Conservation (phyloP, 2,888 invertebrate species). For the Metellina segmentata region DNA sequence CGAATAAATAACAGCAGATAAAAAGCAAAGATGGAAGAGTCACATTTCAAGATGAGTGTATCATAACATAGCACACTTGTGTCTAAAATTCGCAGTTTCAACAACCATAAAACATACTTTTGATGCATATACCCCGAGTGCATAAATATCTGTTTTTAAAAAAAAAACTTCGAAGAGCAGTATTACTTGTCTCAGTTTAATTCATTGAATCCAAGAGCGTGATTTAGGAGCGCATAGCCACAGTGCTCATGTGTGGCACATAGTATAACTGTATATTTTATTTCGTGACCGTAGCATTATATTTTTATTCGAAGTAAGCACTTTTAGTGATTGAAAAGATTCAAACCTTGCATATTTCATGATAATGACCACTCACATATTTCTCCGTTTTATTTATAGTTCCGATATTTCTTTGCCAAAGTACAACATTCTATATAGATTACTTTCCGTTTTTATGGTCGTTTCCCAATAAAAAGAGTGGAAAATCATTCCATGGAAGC, state of each 20-base stretch:
- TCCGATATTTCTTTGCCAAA: slow-evolving; percentile 55
- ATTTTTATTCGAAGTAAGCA: slow-evolving; percentile 58
- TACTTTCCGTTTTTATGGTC: slow-evolving; percentile 51
- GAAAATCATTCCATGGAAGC: slow-evolving; percentile 39
- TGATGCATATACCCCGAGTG: neutral
- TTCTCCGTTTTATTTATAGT: slow-evolving; percentile 70
- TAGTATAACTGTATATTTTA: slow-evolving; percentile 53
- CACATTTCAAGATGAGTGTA: neutral
- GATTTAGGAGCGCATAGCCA: slow-evolving; percentile 31
- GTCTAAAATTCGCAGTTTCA: neutral
- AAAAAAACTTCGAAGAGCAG: neutral
- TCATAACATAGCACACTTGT: neutral
- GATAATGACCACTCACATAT: slow-evolving; percentile 67
- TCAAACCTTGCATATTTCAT: slow-evolving; percentile 67
- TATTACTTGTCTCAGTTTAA: slow-evolving; percentile 28
- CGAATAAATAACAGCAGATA: neutral
- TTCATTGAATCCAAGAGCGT: slow-evolving; percentile 39
- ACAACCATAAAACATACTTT: neutral
- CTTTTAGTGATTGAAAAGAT: slow-evolving; percentile 71
- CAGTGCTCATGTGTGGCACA: slow-evolving; percentile 2
- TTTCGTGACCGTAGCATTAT: slow-evolving; percentile 41
- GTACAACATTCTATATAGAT: slow-evolving; percentile 52
- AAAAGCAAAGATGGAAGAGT: neutral
- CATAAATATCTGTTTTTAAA: neutral
- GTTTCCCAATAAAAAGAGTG: slow-evolving; percentile 44